Evolutionary conservation across 2,888 invertebrate genomes (phyloP).

Genomic region (Philopedon plagiatum): DNA sequence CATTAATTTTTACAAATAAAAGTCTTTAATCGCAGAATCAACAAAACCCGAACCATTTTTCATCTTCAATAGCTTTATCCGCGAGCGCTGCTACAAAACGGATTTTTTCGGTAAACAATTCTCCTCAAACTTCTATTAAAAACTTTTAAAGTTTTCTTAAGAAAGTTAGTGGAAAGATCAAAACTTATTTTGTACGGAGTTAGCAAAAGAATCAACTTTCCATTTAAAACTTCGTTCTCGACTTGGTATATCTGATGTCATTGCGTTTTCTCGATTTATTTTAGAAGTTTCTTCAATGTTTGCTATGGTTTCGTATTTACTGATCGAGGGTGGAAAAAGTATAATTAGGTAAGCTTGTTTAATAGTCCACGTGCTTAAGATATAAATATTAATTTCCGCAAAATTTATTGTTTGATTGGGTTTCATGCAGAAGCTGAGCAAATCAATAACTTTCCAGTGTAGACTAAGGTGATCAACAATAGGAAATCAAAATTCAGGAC

Average conservation of each 20-base stretch:
- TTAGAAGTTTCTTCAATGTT: background rate
- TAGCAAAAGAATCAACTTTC: background rate
- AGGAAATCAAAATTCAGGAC: too few relatives aligned
- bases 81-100: background rate
- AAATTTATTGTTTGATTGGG: too few relatives aligned
- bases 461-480: too few relatives aligned
- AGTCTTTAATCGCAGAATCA: background rate
- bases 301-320: background rate
- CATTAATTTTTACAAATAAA: background rate
- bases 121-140: constrained; percentile 9
- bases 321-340: too few relatives aligned
- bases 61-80: background rate
- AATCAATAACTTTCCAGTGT: too few relatives aligned
- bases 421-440: too few relatives aligned
- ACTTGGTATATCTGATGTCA: background rate
- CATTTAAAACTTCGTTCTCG: background rate
- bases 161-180: constrained; percentile 2
- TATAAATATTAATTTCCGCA: too few relatives aligned
- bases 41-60: background rate
- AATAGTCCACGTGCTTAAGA: too few relatives aligned
- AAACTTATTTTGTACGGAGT: background rate
- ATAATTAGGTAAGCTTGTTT: too few relatives aligned
- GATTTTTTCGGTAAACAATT: constrained; percentile 5
- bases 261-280: background rate
- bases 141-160: background rate